Conservation (phyloP, 2,797 vertebrate genomes). For the Delichon dasypus region DNA sequence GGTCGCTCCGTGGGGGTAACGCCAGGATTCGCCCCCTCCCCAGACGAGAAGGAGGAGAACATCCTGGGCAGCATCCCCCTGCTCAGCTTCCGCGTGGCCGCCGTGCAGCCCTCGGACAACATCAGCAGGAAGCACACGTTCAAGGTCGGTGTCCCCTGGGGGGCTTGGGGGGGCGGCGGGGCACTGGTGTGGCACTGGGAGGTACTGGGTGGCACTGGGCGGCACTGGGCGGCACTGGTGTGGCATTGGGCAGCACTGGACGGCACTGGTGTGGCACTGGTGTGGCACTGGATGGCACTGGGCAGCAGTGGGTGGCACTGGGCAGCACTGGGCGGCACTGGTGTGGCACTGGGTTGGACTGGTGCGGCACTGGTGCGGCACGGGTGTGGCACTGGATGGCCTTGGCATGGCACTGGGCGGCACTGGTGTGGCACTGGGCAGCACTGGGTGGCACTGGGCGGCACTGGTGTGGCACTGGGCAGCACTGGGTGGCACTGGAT, state of each 20-base stretch:
- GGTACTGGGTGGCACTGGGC: neutral
- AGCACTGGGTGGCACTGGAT: too few relatives aligned
- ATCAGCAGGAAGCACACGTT: slow-evolving; percentile 92
- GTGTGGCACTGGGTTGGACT: neutral
- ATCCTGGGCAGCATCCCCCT: slow-evolving; percentile 92
- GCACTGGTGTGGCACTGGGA: neutral
- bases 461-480: too few relatives aligned
- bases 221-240: neutral
- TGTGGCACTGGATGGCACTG: neutral
- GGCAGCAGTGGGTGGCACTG: too few relatives aligned
- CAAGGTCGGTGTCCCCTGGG: slow-evolving; percentile 84
- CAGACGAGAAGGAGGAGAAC: slow-evolving; percentile 93
- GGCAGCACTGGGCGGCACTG: neutral
- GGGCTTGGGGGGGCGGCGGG: neutral
- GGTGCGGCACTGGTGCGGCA: too few relatives aligned
- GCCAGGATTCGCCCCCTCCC: fast-evolving
- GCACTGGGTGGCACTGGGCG: neutral
- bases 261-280: too few relatives aligned
- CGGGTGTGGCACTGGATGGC: too few relatives aligned
- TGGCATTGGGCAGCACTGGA: too few relatives aligned
- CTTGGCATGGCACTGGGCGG: too few relatives aligned
- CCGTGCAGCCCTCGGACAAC: slow-evolving; percentile 86
- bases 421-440: too few relatives aligned
- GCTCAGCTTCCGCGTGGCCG: slow-evolving; percentile 88
- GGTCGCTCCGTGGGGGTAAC: neutral